Conservation (phyloP, 2,797 vertebrate genomes). For the Chrysocyon brachyurus region DNA sequence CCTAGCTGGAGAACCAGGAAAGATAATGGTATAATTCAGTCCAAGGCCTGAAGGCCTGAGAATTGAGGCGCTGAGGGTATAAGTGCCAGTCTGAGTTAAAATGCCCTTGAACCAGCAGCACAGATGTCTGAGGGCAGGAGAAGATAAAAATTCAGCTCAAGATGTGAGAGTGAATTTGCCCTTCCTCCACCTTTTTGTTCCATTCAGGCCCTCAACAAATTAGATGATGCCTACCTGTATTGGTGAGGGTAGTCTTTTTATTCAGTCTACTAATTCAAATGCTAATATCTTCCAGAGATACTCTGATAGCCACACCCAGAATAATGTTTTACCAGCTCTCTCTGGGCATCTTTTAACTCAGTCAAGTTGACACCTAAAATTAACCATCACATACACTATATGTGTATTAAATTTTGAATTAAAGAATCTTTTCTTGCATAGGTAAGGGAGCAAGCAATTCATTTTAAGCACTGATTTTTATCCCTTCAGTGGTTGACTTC, state of each 20-base stretch:
- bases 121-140: not conserved
- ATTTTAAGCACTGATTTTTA: conserved; percentile 56
- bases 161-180: not conserved
- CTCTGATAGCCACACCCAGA: not conserved
- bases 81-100: not conserved
- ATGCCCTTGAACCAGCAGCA: not conserved
- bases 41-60: not conserved
- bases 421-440: conserved; percentile 43
- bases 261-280: not conserved
- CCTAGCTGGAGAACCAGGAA: not conserved
- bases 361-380: not conserved
- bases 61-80: not conserved
- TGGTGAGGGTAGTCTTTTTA: not conserved
- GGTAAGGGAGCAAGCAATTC: not conserved
- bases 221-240: not conserved
- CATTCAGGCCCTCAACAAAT: not conserved
- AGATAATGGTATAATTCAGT: not conserved
- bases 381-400: not conserved
- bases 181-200: not conserved
- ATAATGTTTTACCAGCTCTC: not conserved
- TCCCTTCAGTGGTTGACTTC: not conserved
- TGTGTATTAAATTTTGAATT: not conserved
- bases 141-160: not conserved
- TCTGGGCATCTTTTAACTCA: not conserved
- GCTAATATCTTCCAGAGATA: not conserved